Evolutionary conservation across 2,888 invertebrate genomes (phyloP).

Genomic region (Amphimallon solstitiale): DNA sequence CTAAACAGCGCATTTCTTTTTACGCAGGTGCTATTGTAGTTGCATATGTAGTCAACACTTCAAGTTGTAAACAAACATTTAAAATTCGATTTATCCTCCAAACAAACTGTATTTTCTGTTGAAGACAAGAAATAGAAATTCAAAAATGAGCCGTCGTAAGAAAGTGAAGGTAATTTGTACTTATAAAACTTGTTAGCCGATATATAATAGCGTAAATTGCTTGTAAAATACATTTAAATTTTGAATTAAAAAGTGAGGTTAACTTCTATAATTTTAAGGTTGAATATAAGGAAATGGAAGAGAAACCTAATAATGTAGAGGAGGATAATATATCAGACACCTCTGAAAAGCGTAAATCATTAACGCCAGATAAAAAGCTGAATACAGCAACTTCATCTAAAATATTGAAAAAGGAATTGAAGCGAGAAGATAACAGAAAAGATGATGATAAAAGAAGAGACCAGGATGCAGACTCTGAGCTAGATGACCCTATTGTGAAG

Average conservation of each 20-base stretch:
- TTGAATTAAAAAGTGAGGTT: conserved; percentile 20
- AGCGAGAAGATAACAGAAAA: conserved; percentile 65
- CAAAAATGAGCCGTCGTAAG: conserved; percentile 60
- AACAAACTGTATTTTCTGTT: conserved; percentile 22
- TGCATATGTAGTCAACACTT: background rate
- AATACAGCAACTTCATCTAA: conserved; percentile 62
- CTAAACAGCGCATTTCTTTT: background rate
- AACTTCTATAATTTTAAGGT: conserved; percentile 61
- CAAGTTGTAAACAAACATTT: conserved; percentile 29
- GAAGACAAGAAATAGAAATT: conserved; percentile 18
- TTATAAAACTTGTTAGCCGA: background rate
- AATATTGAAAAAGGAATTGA: conserved; percentile 62
- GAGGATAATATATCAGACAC: conserved; percentile 70
- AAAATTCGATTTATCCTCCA: background rate
- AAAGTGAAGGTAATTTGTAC: conserved; percentile 56
- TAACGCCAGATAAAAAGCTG: conserved; percentile 67
- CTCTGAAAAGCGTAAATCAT: conserved; percentile 71
- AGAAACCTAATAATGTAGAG: conserved; percentile 71
- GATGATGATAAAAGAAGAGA: conserved; percentile 70
- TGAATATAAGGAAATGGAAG: conserved; percentile 75
- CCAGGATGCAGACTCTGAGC: conserved; percentile 72
- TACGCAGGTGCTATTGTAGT: background rate
- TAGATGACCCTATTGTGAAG: conserved; percentile 71
- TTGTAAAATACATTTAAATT: background rate
- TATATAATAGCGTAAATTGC: background rate